Evolutionary conservation across 2,113 vertebrate species (phyloP).

Genomic region (Myiozetetes cayanensis): DNA sequence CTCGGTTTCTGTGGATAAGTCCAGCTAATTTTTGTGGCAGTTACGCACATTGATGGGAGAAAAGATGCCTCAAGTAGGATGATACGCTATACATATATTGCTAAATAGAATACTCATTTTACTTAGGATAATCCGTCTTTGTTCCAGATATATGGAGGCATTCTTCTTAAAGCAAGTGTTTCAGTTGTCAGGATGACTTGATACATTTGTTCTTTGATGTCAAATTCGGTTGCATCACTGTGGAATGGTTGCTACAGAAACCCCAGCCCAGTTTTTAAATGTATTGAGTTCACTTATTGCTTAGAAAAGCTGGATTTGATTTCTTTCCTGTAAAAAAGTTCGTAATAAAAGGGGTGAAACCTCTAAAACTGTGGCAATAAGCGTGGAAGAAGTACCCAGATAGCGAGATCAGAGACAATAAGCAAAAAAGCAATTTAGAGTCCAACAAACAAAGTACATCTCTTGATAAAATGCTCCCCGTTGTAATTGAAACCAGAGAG

Average conservation of each 20-base stretch:
- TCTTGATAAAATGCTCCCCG: conserved; percentile 20
- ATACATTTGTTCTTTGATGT: conserved; percentile 53
- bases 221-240: conserved; percentile 19
- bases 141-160: conserved; percentile 9
- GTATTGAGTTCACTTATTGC: conserved; percentile 24
- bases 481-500: conserved; percentile 64
- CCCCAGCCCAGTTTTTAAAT: conserved; percentile 6
- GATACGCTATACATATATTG: conserved; percentile 9
- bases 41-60: neutral
- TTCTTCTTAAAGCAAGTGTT: conserved; percentile 22
- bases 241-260: conserved; percentile 57
- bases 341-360: conserved; percentile 13
- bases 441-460: conserved; percentile 31
- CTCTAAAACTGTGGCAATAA: neutral
- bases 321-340: conserved; percentile 40
- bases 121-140: neutral
- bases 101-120: conserved; percentile 20
- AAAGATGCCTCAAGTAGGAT: conserved; percentile 52
- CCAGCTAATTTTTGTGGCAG: conserved; percentile 49
- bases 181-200: conserved; percentile 31
- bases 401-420: conserved; percentile 17
- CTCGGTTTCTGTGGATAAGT: conserved; percentile 3
- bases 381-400: neutral
- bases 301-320: conserved; percentile 11
- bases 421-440: conserved; percentile 33